Percentiles rank a stretch among this genome's conserved stretches.
phyloP scores from a whole-genome alignment of 2,797 vertebrate species.

The Psittacula derbiana region DNA sequence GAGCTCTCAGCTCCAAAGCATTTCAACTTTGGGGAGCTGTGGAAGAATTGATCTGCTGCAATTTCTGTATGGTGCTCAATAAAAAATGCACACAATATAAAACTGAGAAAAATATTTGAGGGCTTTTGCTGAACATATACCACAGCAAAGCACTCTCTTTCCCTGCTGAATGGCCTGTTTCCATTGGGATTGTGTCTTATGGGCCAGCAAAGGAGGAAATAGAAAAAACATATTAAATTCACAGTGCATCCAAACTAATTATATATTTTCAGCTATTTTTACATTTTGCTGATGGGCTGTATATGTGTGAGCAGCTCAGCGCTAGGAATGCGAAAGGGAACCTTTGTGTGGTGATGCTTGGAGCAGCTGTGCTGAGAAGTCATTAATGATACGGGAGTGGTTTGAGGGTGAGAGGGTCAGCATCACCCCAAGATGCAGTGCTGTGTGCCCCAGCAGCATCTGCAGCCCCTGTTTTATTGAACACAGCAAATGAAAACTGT shows the following conservation, averaged over 20 bases:
- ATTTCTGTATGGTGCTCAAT: not conserved
- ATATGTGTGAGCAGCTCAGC: not conserved
- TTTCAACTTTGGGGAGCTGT: constrained; percentile 29
- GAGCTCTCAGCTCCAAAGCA: not conserved
- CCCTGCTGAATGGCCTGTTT: not conserved
- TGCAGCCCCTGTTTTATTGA: not conserved
- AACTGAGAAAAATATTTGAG: constrained; percentile 27
- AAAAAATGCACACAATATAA: not conserved
- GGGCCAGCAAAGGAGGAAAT: not conserved
- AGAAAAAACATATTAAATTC: constrained; percentile 25
- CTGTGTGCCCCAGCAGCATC: not conserved
- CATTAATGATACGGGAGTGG: not conserved
- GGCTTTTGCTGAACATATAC: not conserved
- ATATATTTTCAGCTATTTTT: constrained; percentile 44
- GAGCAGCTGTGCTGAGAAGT: not conserved
- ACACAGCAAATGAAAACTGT: not conserved
- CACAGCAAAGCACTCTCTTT: not conserved
- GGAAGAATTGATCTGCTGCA: constrained; percentile 43
- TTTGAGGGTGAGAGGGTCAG: not conserved
- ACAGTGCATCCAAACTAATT: not conserved
- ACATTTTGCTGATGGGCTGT: constrained; percentile 22
- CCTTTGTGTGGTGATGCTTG: accelerated
- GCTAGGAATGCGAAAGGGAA: not conserved
- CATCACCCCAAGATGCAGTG: not conserved
- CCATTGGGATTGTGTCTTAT: not conserved